These are phyloP conservation scores for Nansenia antarctica DNA, from an alignment of 2,113 vertebrate genomes.

Conservation along the genomic window DNA sequence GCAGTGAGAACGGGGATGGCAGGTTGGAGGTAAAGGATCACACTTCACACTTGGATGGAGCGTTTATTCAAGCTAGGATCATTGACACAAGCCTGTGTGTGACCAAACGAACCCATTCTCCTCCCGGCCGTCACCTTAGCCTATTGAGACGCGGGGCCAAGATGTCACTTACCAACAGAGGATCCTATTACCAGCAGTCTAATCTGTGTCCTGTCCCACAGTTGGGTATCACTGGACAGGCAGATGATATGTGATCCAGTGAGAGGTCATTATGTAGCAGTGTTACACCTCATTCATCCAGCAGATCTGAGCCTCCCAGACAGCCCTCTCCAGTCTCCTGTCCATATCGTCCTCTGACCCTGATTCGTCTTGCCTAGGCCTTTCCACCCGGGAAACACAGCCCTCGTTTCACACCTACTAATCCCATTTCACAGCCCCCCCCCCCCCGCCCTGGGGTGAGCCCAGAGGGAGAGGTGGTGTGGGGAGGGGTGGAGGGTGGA, in stretches of 20 bases:
- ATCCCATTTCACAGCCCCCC: slow-evolving; percentile 63
- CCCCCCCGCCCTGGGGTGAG: slow-evolving; percentile 50
- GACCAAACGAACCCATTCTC: no score
- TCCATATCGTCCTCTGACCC: slow-evolving; percentile 38
- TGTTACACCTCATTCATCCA: no score
- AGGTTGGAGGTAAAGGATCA: slow-evolving; percentile 40
- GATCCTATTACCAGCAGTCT: no score
- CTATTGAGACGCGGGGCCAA: no score
- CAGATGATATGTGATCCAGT: no score
- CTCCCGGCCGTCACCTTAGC: no score
- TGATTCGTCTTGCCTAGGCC: slow-evolving; percentile 47
- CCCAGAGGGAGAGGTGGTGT: slow-evolving; percentile 28
- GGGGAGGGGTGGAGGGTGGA: slow-evolving; percentile 20
- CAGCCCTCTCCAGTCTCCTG: slow-evolving; percentile 28
- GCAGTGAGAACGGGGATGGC: slow-evolving; percentile 9
- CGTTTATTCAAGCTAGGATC: slow-evolving; percentile 58
- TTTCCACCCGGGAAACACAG: slow-evolving; percentile 2
- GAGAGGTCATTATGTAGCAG: no score
- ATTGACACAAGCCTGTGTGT: slow-evolving; percentile 47
- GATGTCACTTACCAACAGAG: no score
- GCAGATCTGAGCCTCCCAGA: no score
- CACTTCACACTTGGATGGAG: slow-evolving; percentile 38
- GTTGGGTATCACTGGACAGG: no score
- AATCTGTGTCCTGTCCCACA: no score
- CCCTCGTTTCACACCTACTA: slow-evolving; percentile 66